Conservation (phyloP, 2,113 vertebrate genomes). For the Cavia aperea region DNA sequence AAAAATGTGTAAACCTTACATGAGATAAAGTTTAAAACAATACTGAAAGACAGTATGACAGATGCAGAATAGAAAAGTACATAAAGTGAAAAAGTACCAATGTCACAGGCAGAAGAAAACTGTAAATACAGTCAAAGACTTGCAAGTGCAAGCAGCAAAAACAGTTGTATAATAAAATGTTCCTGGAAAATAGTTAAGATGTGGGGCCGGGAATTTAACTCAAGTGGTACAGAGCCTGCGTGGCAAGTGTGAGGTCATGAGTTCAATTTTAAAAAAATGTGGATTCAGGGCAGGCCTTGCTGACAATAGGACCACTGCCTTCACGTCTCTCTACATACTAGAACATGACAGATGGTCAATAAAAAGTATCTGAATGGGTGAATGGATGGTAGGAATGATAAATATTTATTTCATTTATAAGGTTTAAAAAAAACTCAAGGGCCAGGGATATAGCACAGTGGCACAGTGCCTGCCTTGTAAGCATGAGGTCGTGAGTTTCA, state of each 20-base stretch:
- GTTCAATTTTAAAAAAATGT: too few relatives aligned
- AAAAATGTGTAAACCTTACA: background rate
- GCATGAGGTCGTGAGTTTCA: too few relatives aligned
- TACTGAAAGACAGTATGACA: background rate
- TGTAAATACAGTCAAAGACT: constrained; percentile 39
- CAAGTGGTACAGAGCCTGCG: too few relatives aligned
- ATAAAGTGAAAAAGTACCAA: constrained; percentile 63
- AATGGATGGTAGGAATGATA: background rate
- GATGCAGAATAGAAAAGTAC: constrained; percentile 66
- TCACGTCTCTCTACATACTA: background rate
- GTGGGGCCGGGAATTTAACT: too few relatives aligned
- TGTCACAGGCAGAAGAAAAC: constrained; percentile 66
- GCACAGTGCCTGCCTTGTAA: too few relatives aligned
- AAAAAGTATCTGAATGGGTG: background rate
- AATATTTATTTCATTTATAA: constrained; percentile 16
- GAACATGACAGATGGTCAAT: background rate
- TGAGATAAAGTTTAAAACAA: background rate
- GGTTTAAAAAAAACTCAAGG: background rate
- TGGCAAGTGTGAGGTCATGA: too few relatives aligned
- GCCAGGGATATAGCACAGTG: too few relatives aligned
- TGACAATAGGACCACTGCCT: background rate
- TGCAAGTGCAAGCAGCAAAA: constrained; percentile 23
- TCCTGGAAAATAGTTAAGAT: constrained; percentile 47
- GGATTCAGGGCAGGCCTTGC: background rate
- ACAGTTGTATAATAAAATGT: background rate